Percentiles rank a stretch among this genome's conserved stretches.
phyloP scores from a whole-genome alignment of 2,113 vertebrate genomes.

The Oncorhynchus masou region DNA sequence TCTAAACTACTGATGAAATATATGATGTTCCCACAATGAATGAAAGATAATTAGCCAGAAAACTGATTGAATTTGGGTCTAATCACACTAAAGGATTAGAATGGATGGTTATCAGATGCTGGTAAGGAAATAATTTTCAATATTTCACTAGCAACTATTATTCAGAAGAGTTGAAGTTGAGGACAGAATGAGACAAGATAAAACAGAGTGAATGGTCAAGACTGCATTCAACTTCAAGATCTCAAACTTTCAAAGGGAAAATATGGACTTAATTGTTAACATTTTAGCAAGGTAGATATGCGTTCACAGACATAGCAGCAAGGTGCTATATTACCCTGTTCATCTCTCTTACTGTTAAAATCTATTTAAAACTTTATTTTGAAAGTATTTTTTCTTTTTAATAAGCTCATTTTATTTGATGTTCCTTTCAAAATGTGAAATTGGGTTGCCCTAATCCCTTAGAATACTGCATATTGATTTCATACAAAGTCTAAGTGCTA shows the following conservation, averaged over 20 bases:
- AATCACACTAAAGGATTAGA: conserved; percentile 36
- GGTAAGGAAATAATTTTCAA: conserved; percentile 30
- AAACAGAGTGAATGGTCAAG: neutral
- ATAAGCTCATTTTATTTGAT: neutral
- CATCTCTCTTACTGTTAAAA: neutral
- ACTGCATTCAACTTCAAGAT: neutral
- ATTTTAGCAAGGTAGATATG: neutral
- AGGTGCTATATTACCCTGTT: neutral
- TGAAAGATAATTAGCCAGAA: conserved; percentile 12
- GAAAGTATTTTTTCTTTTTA: neutral
- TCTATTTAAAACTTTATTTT: neutral
- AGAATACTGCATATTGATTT: no score
- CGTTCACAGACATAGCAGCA: neutral
- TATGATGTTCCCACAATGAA: neutral
- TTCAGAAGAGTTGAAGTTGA: conserved; percentile 1
- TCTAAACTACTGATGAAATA: conserved; percentile 33
- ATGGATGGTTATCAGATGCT: conserved; percentile 36
- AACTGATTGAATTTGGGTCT: conserved; percentile 47
- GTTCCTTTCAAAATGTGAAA: neutral
- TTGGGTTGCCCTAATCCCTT: neutral
- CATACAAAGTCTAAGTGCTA: no score
- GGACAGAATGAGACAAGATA: neutral
- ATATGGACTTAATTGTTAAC: neutral
- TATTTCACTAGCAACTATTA: conserved; percentile 7
- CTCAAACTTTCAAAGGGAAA: no score